Conservation (phyloP, 2,888 invertebrate genomes). For the Nebria brevicollis region DNA sequence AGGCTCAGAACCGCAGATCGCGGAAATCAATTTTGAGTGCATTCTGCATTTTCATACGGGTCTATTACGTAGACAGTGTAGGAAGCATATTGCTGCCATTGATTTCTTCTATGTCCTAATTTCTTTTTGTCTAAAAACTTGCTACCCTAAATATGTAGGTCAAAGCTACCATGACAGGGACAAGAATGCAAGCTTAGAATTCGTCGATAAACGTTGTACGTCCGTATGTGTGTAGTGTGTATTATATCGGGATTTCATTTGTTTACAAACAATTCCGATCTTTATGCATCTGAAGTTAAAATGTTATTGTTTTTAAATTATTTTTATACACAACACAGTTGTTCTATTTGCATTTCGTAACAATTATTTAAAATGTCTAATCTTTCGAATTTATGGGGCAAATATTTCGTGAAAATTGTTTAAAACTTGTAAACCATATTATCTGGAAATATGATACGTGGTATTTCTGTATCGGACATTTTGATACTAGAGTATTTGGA, state of each 20-base stretch:
- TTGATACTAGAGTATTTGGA: too few species aligned
- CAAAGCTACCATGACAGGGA: slow-evolving; percentile 38
- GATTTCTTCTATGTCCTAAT: slow-evolving; percentile 44
- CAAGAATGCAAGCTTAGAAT: slow-evolving; percentile 8
- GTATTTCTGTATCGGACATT: too few species aligned
- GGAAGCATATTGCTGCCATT: slow-evolving; percentile 38
- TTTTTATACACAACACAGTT: too few species aligned
- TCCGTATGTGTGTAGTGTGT: not conserved
- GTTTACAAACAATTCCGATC: slow-evolving; percentile 25
- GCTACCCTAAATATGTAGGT: slow-evolving; percentile 43
- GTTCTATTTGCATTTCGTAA: too few species aligned
- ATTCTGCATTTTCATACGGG: slow-evolving; percentile 28
- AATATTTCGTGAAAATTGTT: too few species aligned
- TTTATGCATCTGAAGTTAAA: too few species aligned
- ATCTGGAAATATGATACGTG: too few species aligned
- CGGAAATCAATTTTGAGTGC: slow-evolving; percentile 59
- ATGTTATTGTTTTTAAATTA: too few species aligned
- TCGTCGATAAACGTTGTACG: not conserved
- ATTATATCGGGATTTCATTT: slow-evolving; percentile 24
- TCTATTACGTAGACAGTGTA: slow-evolving; percentile 39
- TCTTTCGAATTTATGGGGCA: too few species aligned
- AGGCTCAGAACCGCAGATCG: slow-evolving; percentile 54
- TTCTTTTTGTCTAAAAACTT: slow-evolving; percentile 23
- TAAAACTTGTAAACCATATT: too few species aligned
- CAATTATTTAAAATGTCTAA: too few species aligned